Base-by-base conservation (phyloP, 2,797 vertebrate genomes). In the Myripristis jacobus region DNA sequence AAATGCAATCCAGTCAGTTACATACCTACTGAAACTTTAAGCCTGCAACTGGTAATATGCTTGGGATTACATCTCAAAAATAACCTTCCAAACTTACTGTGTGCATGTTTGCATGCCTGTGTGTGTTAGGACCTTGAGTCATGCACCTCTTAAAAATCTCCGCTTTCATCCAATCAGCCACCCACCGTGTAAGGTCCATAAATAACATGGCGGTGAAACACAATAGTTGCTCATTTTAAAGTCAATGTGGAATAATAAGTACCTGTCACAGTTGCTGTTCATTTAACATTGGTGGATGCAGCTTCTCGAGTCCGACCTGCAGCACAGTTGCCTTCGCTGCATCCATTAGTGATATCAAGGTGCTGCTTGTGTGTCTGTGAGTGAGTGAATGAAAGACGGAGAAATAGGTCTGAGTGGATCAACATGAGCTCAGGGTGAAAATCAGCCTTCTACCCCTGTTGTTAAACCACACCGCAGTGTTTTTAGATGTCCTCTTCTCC, bases 221-320 rank as follows among this genome's bases (percentile, higher is more conserved):
- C 71, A 84, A 80, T 74, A 65, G 63, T 29, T 52, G 62, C 74
- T 87, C 50, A 77, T 84, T 88, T 87, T 81, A 66, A 82, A 87
- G 82, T 88, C 81, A 77, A 53, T 66, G 83, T 72, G 78, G 78
- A 79, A 73, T 84, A 85, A 86, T 83, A 78, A 84, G 70, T 60
- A 72, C 73, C 83, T 76, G 63, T 54, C 83, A 77, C 59, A 64
- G 72, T 57, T 63, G 59, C 47, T 66, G 68, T 70, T 64, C 77
- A 62, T 78, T 71, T 55, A 70, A 52, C 31, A 61, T 71, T 56
- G 54, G 24, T 61, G 50, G 57, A 24, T 3, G 47, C 54, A 63
- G 56, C 75, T 69, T 79, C 70, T 82, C 2, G n/a, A 62, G 52
- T 62, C 22, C 2, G 12, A 46, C 54, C 61, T 24, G n/a, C n/a